These are phyloP conservation scores for Calidris pygmaea DNA, from an alignment of 2,113 vertebrate species.

Conservation along the genomic window DNA sequence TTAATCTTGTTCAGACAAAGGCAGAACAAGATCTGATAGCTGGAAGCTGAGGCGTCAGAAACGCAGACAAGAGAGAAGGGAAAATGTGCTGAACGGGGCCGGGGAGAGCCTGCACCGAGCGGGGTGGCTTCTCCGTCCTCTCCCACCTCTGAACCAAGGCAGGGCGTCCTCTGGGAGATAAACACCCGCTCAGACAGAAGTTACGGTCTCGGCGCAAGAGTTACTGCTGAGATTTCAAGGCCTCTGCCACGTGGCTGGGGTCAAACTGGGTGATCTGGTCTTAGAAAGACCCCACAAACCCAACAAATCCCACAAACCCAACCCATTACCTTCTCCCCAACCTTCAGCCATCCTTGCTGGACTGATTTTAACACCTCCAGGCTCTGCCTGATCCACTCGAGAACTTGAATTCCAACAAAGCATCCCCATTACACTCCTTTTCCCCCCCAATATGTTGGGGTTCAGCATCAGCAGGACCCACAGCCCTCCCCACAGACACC, in stretches of 20 bases:
- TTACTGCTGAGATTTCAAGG: not conserved
- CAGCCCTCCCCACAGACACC: not conserved
- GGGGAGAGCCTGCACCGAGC: not conserved
- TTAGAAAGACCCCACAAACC: not conserved
- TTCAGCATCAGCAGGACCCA: not conserved
- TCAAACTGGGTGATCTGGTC: not conserved
- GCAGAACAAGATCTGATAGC: not conserved
- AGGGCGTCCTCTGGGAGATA: not conserved
- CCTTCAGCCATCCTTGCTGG: not conserved
- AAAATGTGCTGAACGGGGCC: not conserved
- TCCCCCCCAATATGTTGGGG: fast-evolving
- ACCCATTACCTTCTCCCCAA: not conserved
- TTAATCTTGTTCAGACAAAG: slow-evolving; percentile 45
- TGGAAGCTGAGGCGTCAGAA: not conserved
- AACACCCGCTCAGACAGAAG: not conserved
- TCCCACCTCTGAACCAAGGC: not conserved
- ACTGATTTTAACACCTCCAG: not conserved
- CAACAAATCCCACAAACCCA: not conserved
- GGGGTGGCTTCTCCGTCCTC: not conserved
- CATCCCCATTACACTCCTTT: fast-evolving
- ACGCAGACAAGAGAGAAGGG: not conserved
- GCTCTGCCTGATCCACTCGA: not conserved
- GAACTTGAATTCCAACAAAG: not conserved
- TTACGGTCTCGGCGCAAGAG: not conserved
- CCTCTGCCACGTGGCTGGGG: fast-evolving